These are phyloP conservation scores for Troilus luridus DNA, from an alignment of 2,888 invertebrate genomes.

Conservation along the genomic window DNA sequence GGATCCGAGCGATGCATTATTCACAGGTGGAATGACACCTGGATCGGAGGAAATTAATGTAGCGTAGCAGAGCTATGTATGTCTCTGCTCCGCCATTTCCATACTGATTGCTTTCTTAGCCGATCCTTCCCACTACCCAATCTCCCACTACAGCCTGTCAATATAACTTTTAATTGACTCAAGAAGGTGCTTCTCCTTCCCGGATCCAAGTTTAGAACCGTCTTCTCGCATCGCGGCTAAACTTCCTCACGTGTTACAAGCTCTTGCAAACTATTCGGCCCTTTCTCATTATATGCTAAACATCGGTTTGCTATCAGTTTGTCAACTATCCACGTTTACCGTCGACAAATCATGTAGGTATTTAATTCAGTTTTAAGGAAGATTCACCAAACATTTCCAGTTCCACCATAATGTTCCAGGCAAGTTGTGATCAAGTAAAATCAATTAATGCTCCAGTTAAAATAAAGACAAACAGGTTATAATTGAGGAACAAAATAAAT, in stretches of 20 bases:
- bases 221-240: neutral
- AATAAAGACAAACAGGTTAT: too few species aligned
- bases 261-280: constrained; percentile 19
- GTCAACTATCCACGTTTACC: neutral
- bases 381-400: too few species aligned
- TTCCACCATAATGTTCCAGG: too few species aligned
- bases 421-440: too few species aligned
- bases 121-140: neutral
- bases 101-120: constrained; percentile 46
- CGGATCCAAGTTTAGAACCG: neutral
- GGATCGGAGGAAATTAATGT: neutral
- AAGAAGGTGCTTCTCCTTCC: constrained; percentile 10
- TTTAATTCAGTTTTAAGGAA: neutral
- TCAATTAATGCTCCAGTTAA: too few species aligned
- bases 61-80: neutral
- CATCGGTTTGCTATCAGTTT: neutral
- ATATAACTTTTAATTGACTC: constrained; percentile 43
- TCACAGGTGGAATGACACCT: constrained; percentile 19
- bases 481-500: too few species aligned
- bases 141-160: constrained; percentile 24
- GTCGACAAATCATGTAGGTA: neutral
- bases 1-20: constrained; percentile 25
- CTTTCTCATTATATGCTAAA: constrained; percentile 5
- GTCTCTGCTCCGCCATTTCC: neutral
- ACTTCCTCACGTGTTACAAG: constrained; percentile 24